Evolutionary conservation across 2,113 vertebrate genomes (phyloP).

Genomic region (Myrmecophaga tridactyla): DNA sequence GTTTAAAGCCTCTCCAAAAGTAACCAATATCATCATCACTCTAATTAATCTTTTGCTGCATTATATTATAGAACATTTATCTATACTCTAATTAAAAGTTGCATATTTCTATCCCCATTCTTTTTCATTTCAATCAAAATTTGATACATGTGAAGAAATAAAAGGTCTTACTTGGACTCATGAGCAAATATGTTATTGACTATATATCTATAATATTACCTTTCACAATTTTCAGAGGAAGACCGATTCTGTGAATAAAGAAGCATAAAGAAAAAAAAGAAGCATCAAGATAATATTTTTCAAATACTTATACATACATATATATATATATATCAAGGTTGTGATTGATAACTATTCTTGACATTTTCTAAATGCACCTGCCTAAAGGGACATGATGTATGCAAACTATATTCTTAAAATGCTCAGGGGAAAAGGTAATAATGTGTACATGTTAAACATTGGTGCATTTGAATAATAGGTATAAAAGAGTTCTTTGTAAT

Average conservation of each 20-base stretch:
- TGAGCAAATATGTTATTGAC: neutral
- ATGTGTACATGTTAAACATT: no score
- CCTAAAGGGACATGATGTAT: no score
- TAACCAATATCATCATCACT: neutral
- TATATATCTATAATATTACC: neutral
- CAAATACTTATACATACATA: neutral
- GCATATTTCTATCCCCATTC: neutral
- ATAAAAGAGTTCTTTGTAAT: no score
- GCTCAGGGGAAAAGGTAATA: no score
- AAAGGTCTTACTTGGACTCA: no score
- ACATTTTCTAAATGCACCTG: neutral
- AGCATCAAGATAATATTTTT: neutral
- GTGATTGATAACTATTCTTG: neutral
- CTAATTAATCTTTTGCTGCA: neutral
- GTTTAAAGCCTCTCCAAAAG: neutral
- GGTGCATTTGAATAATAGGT: no score
- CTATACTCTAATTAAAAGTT: neutral
- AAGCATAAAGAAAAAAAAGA: neutral
- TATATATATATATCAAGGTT: neutral
- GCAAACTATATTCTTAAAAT: no score
- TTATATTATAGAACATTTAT: neutral
- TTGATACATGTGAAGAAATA: neutral
- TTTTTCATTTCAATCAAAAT: neutral
- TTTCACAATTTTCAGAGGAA: neutral
- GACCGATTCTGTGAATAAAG: no score